Conservation (phyloP, 2,113 vertebrate species). For the Hemichromis elongatus region DNA sequence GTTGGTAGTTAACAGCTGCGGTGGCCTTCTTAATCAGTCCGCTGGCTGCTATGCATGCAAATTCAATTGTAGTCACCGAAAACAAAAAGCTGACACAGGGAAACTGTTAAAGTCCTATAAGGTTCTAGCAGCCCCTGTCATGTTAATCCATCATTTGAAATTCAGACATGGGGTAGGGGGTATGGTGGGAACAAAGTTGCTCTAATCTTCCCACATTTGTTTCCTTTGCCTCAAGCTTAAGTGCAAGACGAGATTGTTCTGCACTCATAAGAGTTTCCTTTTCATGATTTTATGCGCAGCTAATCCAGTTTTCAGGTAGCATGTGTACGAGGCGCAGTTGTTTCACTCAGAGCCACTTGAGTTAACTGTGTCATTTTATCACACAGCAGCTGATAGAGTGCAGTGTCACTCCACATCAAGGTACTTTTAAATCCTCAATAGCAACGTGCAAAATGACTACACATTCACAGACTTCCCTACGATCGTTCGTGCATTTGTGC, state of each 20-base stretch:
- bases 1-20: slow-evolving; percentile 19
- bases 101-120: not conserved
- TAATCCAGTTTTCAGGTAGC: slow-evolving; percentile 40
- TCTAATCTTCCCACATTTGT: slow-evolving; percentile 7
- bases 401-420: not conserved
- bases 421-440: not conserved
- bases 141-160: not conserved
- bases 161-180: not conserved
- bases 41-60: not conserved
- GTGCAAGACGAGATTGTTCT: slow-evolving; percentile 11
- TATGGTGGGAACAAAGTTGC: not conserved
- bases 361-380: not conserved
- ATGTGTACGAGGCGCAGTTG: not conserved
- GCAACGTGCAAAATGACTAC: not conserved
- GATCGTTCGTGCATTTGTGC: slow-evolving; percentile 5
- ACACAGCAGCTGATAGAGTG: not conserved
- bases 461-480: not conserved
- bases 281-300: not conserved
- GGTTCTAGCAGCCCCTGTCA: not conserved
- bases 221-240: slow-evolving; percentile 7
- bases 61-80: not conserved
- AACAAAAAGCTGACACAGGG: slow-evolving; percentile 9
- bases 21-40: slow-evolving; percentile 14
- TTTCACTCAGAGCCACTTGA: not conserved
- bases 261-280: slow-evolving; percentile 9